Base-by-base conservation (phyloP, 2,888 invertebrate species). In the Heliconius ethilla region DNA sequence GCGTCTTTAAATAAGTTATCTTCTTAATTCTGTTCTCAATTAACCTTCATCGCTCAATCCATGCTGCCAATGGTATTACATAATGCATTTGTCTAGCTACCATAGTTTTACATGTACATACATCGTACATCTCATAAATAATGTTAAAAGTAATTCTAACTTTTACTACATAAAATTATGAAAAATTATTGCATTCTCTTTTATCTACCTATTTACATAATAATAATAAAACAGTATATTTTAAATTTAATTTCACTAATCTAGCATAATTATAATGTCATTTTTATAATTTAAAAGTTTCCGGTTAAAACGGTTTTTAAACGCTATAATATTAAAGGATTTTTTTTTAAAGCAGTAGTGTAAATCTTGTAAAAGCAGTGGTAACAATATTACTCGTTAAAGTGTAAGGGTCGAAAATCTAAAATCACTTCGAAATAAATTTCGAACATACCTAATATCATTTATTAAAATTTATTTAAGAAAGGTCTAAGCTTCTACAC, bases 21-120 rank as follows among this genome's bases (percentile, higher is more conserved):
- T 72, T 33, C n/a, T n/a, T 72, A 33, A 7, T 66, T 72, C 37
- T 70, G 33, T 62, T 59, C n/a, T 59, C 65, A 70, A 70, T n/a
- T 78, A 22, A 10, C 22, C n/a, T 66, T 29, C 15, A 40, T 73
- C 77, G 77, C 73, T 66, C 55, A 72, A 73, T 73, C 77, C 77
- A 73, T 77, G 77, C 66, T 79, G 77, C 77, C 82, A 78, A 75
- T 80, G 78, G 75, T 75, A 75, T 75, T 85, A 87, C 87, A 89
- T 89, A 89, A 89, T 89, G 91, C 87, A 90, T 90, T 91, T 90
- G 85, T 87, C 92, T 93, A 91, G 87, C 91, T 93, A 93, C 89
- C 86, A 85, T 88, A 89, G 88, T 90, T 90, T 91, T 89, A 90
- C 91, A 93, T 92, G 92, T 93, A 93, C 93, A 91, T 89, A 93